Evolutionary conservation across 2,113 vertebrate species (phyloP), one percentile per base, ranked within the genome.

Genomic region (Synchiropus splendidus): DNA sequence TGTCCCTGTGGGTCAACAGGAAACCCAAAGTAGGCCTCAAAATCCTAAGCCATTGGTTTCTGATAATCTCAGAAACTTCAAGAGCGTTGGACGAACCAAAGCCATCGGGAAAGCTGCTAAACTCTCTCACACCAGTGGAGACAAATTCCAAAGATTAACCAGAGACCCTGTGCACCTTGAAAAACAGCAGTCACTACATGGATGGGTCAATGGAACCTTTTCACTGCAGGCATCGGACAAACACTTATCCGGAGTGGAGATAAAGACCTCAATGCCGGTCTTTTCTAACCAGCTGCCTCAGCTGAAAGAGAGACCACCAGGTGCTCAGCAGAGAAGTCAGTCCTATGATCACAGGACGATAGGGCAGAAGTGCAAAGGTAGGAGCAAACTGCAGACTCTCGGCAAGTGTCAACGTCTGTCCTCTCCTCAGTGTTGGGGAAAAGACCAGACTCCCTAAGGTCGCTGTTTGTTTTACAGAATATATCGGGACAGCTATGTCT

Each of bases 301-400:
- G 18, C 72, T 1, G 67, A 64, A 56, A 61, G 66, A 35, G 49
- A 57, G 34, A 32, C 1, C 48, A 13, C 1, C 48, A 50, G n/a
- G 55, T 42, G 45, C 79, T 58, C 71, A 73, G 45, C 57, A 69
- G 40, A 84, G 77, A 57, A 42, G 2, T 32, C 59, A n/a, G 58
- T 16, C n/a, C 30, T 83, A 69, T 35, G 72, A 87, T 33, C 75
- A 82, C 2, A 84, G 79, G 45, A 75, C 75, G 12, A 73, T 81
- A 44, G 75, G 72, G 36, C 87, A 86, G 74, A 89, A 88, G 54
- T 80, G 85, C 45, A 89, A 89, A 75, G 81, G 80, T 51, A 51
- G 42, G 41, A 77, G 52, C 16, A 82, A 63, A 77, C 80, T 38
- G 43, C 58, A 16, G 51, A n/a, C 54, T 12, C 42, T 65, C 16